These are phyloP conservation scores for Alethe castanea DNA, from an alignment of 2,113 vertebrate genomes.

Conservation along the genomic window DNA sequence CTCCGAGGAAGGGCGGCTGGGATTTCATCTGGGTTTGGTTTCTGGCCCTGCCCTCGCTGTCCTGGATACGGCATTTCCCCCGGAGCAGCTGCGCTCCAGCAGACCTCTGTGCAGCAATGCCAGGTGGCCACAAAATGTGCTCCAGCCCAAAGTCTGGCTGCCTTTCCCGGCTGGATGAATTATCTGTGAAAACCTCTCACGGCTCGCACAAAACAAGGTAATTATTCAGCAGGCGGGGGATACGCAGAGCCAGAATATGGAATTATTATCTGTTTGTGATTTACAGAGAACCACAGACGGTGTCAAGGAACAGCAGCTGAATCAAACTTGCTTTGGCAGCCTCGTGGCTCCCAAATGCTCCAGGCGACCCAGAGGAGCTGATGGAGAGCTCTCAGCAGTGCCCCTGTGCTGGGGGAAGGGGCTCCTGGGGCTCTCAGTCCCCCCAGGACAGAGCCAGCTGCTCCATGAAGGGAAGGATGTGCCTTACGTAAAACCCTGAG, in stretches of 20 bases:
- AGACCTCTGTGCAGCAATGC: conserved; percentile 11
- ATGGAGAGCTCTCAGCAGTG: neutral
- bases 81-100: neutral
- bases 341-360: neutral
- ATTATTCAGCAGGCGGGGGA: conserved; percentile 44
- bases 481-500: neutral
- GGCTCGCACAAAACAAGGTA: conserved; percentile 46
- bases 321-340: conserved; percentile 11
- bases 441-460: neutral
- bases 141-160: conserved; percentile 26
- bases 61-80: neutral
- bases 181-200: conserved; percentile 34
- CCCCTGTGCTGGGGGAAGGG: accelerated
- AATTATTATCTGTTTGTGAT: conserved; percentile 53
- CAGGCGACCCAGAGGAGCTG: neutral
- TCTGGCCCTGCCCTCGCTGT: neutral
- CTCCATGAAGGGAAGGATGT: accelerated
- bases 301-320: conserved; percentile 16
- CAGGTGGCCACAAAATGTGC: conserved; percentile 34
- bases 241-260: neutral
- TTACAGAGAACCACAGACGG: neutral
- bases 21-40: neutral
- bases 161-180: conserved; percentile 34
- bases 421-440: neutral
- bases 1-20: neutral